Percentiles rank a stretch among this genome's conserved stretches.
phyloP scores from a whole-genome alignment of 2,797 vertebrate species.

The Naso thynnoides region DNA sequence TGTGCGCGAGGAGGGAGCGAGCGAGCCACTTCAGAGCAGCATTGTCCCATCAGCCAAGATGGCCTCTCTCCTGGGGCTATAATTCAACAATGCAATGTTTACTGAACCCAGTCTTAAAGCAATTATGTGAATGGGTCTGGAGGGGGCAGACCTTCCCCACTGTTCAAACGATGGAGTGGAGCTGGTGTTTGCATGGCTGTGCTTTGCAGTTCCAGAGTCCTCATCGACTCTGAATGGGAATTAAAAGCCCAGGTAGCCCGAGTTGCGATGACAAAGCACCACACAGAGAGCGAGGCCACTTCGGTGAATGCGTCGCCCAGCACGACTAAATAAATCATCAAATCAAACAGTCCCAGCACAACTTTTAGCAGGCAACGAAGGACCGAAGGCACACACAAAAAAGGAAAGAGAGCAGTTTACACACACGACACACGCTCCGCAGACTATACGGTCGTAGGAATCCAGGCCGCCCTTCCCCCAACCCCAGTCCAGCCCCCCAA shows the following conservation, averaged over 20 bases:
- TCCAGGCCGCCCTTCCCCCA: conserved; percentile 63
- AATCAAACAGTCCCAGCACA: conserved; percentile 32
- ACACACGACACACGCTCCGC: conserved; percentile 46
- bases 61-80: conserved; percentile 64
- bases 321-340: conserved; percentile 51
- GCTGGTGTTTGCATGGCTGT: conserved; percentile 71
- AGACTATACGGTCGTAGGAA: conserved; percentile 62
- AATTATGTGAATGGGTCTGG: conserved; percentile 70
- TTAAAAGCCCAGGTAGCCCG: conserved; percentile 59
- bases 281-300: conserved; percentile 26
- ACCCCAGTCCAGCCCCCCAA: conserved; percentile 26
- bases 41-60: conserved; percentile 60
- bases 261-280: conserved; percentile 23
- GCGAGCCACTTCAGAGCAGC: conserved; percentile 44
- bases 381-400: conserved; percentile 30
- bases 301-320: conserved; percentile 14
- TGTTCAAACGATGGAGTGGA: conserved; percentile 73
- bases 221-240: conserved; percentile 62
- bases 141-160: conserved; percentile 53
- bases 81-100: conserved; percentile 78
- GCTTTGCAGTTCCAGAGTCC: conserved; percentile 53
- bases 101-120: conserved; percentile 72
- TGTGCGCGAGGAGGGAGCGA: conserved; percentile 44
- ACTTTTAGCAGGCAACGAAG: conserved; percentile 27
- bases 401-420: conserved; percentile 49